phyloP scores from a whole-genome alignment of 2,113 vertebrate genomes.

The Eublepharis macularius region DNA sequence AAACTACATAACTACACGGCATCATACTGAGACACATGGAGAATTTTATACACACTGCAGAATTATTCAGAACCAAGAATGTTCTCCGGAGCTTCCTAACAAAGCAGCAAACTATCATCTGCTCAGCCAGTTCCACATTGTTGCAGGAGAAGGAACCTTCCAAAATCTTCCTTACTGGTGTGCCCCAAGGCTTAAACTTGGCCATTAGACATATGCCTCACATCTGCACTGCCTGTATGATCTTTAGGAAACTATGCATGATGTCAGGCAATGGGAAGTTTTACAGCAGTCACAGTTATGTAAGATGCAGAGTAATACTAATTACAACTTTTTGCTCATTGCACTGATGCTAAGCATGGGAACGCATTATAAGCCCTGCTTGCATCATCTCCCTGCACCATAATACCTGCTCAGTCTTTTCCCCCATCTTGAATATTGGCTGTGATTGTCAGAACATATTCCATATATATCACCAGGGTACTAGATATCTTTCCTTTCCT shows the following conservation, averaged over 20 bases:
- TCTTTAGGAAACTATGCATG: not conserved
- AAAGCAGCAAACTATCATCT: not conserved
- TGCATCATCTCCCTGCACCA: not conserved
- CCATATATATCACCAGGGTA: too few species aligned
- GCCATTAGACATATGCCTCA: not conserved
- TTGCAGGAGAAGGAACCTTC: not conserved
- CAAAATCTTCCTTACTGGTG: not conserved
- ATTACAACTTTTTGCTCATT: not conserved
- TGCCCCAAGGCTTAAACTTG: not conserved
- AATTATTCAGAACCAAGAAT: not conserved
- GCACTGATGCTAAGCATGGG: not conserved
- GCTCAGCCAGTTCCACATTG: not conserved
- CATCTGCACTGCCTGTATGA: not conserved
- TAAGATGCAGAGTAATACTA: conserved; percentile 3
- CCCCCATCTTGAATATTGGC: too few species aligned
- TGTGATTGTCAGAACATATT: too few species aligned
- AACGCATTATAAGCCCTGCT: not conserved
- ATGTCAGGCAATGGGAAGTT: not conserved
- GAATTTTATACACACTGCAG: not conserved
- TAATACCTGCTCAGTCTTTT: not conserved
- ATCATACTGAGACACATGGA: not conserved
- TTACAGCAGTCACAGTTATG: not conserved
- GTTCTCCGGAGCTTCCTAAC: not conserved
- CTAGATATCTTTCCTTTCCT: not conserved
- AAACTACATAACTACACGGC: not conserved